These are phyloP conservation scores for Polypedilum vanderplanki DNA, from an alignment of 1,140 invertebrate species.

Conservation along the genomic window DNA sequence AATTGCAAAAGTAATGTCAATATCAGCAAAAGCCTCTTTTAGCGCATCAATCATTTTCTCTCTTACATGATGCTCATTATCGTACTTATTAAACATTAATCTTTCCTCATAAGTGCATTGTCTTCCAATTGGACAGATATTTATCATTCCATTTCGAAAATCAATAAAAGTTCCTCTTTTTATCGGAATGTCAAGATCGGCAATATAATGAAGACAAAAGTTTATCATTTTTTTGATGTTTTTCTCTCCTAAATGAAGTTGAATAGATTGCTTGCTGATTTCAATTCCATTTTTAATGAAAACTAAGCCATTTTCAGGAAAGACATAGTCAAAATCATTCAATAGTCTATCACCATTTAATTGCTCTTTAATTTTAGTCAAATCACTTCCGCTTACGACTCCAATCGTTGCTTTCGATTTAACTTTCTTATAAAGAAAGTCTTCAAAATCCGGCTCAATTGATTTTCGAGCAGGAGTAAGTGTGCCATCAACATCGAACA, in stretches of 20 bases:
- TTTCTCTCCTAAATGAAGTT: constrained; percentile 76
- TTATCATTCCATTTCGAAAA: constrained; percentile 88
- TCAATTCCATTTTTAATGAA: constrained; percentile 66
- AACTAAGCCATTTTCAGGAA: constrained; percentile 91
- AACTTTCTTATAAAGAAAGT: constrained; percentile 64
- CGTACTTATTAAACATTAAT: constrained; percentile 74
- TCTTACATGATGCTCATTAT: constrained; percentile 71
- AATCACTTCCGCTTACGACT: constrained; percentile 89
- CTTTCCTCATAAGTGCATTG: constrained; percentile 75
- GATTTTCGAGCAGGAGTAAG: constrained; percentile 71
- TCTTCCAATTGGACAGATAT: constrained; percentile 86
- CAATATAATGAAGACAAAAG: constrained; percentile 77
- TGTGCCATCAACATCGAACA: constrained; percentile 96
- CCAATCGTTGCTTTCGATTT: constrained; percentile 63
- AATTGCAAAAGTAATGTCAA: constrained; percentile 65
- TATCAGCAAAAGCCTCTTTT: constrained; percentile 66
- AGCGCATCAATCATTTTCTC: constrained; percentile 74
- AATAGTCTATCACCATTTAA: constrained; percentile 65
- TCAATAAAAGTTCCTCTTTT: constrained; percentile 93
- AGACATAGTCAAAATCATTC: constrained; percentile 81
- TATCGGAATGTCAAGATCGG: constrained; percentile 70
- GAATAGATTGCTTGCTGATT: constrained; percentile 67
- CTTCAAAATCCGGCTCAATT: constrained; percentile 63
- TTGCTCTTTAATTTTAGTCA: constrained; percentile 84
- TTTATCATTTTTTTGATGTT: constrained; percentile 86